A percentile compares a stretch with the other conserved stretches of the same genome.
Conservation (phyloP, 2,113 vertebrate genomes). For the Myotis yumanensis region DNA sequence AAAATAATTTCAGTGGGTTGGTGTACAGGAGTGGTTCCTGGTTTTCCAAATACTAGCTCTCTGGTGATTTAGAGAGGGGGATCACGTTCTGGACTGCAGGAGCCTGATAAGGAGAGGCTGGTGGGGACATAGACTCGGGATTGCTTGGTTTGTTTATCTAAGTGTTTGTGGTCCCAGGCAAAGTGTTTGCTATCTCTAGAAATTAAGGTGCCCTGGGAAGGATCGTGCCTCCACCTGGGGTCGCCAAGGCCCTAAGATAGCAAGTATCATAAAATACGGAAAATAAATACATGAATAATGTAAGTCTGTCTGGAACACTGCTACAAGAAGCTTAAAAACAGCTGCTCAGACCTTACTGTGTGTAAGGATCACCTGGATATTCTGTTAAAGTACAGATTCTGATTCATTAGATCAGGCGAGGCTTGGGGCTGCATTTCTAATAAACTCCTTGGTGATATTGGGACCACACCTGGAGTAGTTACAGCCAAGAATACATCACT, state of each 20-base stretch:
- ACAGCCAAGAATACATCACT: neutral
- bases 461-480: neutral
- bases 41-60: neutral
- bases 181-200: neutral
- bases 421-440: neutral
- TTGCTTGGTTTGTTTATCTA: too few relatives aligned
- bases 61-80: neutral
- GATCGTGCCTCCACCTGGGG: neutral
- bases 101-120: neutral
- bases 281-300: neutral
- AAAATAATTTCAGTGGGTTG: neutral
- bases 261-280: neutral
- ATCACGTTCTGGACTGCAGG: neutral
- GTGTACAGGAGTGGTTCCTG: fast-evolving
- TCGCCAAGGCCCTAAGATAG: neutral
- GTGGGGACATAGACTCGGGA: neutral
- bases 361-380: neutral
- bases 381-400: neutral
- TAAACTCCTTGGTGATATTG: neutral
- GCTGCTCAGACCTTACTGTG: neutral
- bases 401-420: neutral
- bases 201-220: neutral
- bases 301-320: neutral
- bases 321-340: neutral
- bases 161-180: neutral